A percentile compares a stretch with the other conserved stretches of the same genome.
Evolutionary conservation across 2,113 vertebrate species (phyloP).

Genomic region (Prunella himalayana): DNA sequence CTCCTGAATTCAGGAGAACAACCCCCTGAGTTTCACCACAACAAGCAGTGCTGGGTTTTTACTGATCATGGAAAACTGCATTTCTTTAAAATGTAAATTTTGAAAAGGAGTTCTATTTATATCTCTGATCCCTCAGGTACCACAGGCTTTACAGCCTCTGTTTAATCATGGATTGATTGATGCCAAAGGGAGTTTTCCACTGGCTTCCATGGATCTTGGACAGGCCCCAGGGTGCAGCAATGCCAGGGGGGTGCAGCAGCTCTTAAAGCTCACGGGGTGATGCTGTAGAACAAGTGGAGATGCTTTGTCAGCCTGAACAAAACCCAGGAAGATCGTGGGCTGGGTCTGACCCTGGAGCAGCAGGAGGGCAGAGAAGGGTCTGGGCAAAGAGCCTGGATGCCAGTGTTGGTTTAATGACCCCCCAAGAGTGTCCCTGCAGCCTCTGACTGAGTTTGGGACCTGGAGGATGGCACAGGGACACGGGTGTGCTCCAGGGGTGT

Average conservation of each 20-base stretch:
- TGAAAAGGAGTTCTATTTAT: not conserved
- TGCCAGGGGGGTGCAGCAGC: not conserved
- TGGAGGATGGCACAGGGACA: not conserved
- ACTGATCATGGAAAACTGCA: not conserved
- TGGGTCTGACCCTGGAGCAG: not conserved
- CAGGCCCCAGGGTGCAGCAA: conserved; percentile 18
- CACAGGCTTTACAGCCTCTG: not conserved
- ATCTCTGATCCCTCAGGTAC: not conserved
- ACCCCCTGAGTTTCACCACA: not conserved
- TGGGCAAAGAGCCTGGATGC: not conserved
- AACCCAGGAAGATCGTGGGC: not conserved
- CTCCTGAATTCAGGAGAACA: not conserved
- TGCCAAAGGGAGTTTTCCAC: not conserved
- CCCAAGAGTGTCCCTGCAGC: not conserved
- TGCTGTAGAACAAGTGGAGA: not conserved
- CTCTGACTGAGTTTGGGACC: not conserved
- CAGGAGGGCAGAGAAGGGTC: not conserved
- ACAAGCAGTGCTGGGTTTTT: not conserved
- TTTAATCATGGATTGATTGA: not conserved
- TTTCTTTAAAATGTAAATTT: not conserved
- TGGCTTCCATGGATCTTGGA: not conserved
- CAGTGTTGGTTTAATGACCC: not conserved
- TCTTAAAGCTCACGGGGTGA: not conserved
- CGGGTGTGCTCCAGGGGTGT: rapidly evolving
- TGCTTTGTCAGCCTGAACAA: not conserved